These are phyloP conservation scores for Callyntrura guangdongensis DNA, from an alignment of 2,888 invertebrate species.

Conservation along the genomic window DNA sequence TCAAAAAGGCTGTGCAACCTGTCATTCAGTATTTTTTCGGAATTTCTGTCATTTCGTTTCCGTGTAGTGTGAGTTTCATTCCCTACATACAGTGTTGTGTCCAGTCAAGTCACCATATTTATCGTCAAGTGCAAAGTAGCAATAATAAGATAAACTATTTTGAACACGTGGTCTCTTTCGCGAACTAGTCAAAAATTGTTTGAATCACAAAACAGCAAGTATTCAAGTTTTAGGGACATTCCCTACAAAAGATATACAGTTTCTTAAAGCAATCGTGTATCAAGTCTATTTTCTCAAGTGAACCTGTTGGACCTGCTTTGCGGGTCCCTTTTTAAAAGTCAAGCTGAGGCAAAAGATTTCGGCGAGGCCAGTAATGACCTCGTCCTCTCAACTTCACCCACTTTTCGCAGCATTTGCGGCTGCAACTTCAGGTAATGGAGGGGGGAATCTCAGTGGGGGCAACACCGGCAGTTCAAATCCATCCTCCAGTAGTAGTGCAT, in stretches of 20 bases:
- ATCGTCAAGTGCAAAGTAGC: neutral
- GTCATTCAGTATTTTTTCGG: slow-evolving; percentile 67
- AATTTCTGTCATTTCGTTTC: neutral
- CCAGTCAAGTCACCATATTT: neutral
- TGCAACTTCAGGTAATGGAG: slow-evolving; percentile 61
- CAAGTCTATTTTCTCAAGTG: slow-evolving; percentile 58
- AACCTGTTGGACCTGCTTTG: slow-evolving; percentile 79
- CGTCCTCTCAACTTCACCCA: slow-evolving; percentile 83
- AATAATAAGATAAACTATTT: slow-evolving; percentile 4
- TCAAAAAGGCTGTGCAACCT: slow-evolving; percentile 72
- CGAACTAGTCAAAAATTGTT: slow-evolving; percentile 38
- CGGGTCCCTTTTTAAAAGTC: slow-evolving; percentile 66
- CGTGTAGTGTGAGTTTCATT: neutral
- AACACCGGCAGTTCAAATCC: slow-evolving; percentile 43
- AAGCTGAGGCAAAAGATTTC: slow-evolving; percentile 82
- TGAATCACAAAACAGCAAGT: neutral
- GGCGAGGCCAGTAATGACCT: slow-evolving; percentile 83
- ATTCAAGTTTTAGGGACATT: neutral
- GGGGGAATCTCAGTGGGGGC: slow-evolving; percentile 46
- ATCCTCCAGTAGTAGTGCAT: slow-evolving; percentile 19
- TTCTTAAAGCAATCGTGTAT: neutral
- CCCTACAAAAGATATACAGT: slow-evolving; percentile 9
- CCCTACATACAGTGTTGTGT: slow-evolving; percentile 6
- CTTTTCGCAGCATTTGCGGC: slow-evolving; percentile 83
- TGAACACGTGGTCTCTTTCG: neutral